Conservation (phyloP, 2,888 invertebrate genomes). For the Dilophus febrilis region DNA sequence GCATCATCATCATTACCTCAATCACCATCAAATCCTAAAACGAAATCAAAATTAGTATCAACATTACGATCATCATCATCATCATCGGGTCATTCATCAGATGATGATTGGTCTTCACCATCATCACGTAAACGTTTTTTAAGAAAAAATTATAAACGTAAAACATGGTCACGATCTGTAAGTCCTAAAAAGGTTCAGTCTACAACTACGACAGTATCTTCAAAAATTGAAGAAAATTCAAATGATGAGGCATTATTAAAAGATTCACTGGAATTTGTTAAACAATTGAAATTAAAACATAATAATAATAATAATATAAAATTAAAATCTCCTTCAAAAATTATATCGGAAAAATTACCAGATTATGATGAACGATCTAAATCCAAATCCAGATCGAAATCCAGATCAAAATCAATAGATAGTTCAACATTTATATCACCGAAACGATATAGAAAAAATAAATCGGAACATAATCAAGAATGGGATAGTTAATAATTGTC, state of each 20-base stretch:
- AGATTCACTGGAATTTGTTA: constrained; percentile 22
- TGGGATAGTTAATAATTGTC: not conserved
- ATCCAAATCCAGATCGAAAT: not conserved
- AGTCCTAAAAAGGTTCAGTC: constrained; percentile 14
- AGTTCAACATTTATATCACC: constrained; percentile 13
- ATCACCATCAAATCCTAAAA: not conserved
- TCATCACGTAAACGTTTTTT: not conserved
- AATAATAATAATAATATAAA: too few species aligned
- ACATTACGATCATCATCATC: constrained; percentile 15
- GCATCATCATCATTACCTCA: too few species aligned
- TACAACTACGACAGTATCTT: constrained; percentile 13
- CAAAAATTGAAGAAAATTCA: constrained; percentile 16
- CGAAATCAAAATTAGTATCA: too few species aligned
- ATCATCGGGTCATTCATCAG: constrained; percentile 16
- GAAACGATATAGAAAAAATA: constrained; percentile 10
- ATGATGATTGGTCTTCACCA: not conserved
- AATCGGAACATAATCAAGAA: constrained; percentile 4
- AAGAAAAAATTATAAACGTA: constrained; percentile 17
- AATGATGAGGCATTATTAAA: constrained; percentile 16
- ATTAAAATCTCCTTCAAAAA: too few species aligned
- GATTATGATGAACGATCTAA: constrained; percentile 17
- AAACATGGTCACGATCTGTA: constrained; percentile 12
- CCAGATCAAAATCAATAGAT: constrained; percentile 8
- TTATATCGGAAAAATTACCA: constrained; percentile 22
- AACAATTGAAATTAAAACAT: constrained; percentile 23